These are phyloP conservation scores for Eucera pruinosa DNA, from an alignment of 2,888 invertebrate species.

Conservation along the genomic window DNA sequence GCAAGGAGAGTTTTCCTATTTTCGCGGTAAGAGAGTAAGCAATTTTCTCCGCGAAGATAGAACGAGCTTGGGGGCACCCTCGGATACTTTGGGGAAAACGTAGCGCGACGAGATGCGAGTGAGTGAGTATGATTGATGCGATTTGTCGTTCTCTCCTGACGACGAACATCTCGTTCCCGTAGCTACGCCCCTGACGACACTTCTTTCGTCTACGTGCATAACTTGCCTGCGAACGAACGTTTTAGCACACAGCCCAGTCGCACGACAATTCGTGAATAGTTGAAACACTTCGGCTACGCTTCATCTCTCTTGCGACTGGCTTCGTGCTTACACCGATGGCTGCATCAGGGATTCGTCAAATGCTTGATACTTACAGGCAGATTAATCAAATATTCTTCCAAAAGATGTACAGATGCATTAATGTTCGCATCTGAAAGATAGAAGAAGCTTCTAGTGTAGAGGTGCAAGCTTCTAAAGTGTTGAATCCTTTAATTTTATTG, in stretches of 20 bases:
- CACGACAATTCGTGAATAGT: slow-evolving; percentile 12
- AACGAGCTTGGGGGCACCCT: slow-evolving; percentile 69
- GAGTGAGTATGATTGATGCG: slow-evolving; percentile 83
- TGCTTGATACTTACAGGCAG: too few relatives aligned
- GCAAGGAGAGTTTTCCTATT: slow-evolving; percentile 68
- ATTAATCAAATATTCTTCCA: too few relatives aligned
- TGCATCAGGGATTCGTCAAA: background rate
- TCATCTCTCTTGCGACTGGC: background rate
- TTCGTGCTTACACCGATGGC: background rate
- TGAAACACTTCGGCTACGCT: background rate
- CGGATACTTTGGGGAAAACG: slow-evolving; percentile 69
- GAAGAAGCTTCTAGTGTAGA: too few relatives aligned
- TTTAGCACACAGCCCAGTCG: background rate
- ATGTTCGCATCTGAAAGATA: too few relatives aligned
- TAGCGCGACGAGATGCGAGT: slow-evolving; percentile 73
- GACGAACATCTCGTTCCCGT: slow-evolving; percentile 65
- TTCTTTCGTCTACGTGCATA: slow-evolving; percentile 22
- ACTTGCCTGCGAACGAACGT: background rate
- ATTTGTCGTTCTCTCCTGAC: slow-evolving; percentile 73
- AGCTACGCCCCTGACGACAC: slow-evolving; percentile 58
- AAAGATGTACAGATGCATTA: too few relatives aligned
- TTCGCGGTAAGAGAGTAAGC: slow-evolving; percentile 73
- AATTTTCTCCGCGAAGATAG: slow-evolving; percentile 77
- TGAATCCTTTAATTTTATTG: too few relatives aligned
- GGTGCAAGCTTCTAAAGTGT: too few relatives aligned